Percentiles rank a stretch among this genome's conserved stretches.
phyloP scores from a whole-genome alignment of 2,113 vertebrate species.

The Raja brachyura region DNA sequence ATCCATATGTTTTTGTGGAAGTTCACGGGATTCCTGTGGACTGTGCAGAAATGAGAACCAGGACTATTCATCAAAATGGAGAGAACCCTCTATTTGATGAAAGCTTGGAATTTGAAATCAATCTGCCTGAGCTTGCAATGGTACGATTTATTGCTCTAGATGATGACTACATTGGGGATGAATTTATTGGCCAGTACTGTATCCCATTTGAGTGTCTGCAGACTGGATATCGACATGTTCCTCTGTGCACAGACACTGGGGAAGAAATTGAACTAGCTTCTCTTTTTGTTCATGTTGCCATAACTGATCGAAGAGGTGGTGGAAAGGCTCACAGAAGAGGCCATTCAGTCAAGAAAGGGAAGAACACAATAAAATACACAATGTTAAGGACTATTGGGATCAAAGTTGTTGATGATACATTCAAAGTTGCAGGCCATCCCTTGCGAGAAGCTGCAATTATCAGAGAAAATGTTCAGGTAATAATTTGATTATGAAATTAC shows the following conservation, averaged over 20 bases:
- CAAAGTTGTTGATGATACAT: constrained; percentile 81
- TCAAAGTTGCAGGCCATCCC: constrained; percentile 72
- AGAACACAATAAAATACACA: constrained; percentile 81
- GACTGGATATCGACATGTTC: constrained; percentile 86
- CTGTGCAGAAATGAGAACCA: constrained; percentile 87
- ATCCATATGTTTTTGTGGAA: constrained; percentile 93
- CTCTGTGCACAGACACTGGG: constrained; percentile 77
- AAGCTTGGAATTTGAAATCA: constrained; percentile 94
- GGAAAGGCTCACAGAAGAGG: constrained; percentile 88
- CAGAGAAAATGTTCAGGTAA: constrained; percentile 86
- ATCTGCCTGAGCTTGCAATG: constrained; percentile 87
- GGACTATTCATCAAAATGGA: constrained; percentile 89
- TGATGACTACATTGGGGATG: constrained; percentile 95
- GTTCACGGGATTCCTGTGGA: constrained; percentile 92
- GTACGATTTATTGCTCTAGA: constrained; percentile 91
- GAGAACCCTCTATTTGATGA: constrained; percentile 95
- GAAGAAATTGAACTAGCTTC: constrained; percentile 82
- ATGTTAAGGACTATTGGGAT: constrained; percentile 78
- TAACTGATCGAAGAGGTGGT: constrained; percentile 85
- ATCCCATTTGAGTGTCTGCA: constrained; percentile 89
- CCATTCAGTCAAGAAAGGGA: constrained; percentile 75
- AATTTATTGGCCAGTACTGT: constrained; percentile 95
- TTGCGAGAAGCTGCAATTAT: constrained; percentile 85
- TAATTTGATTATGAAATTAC: not conserved
- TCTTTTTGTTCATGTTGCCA: constrained; percentile 86